Evolutionary conservation across 2,113 vertebrate species (phyloP).

Genomic region (Malurus melanocephalus): DNA sequence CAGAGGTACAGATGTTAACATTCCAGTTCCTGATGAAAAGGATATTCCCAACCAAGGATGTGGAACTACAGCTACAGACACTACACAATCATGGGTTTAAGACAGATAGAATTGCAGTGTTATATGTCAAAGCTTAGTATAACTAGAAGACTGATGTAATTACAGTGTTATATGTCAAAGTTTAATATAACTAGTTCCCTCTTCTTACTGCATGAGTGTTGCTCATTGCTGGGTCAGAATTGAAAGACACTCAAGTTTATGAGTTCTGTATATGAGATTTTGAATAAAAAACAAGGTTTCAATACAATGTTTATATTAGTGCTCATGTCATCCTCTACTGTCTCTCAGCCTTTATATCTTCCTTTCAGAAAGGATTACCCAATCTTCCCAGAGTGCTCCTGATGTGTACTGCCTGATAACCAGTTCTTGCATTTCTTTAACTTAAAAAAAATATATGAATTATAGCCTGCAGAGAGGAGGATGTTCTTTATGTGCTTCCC

Average conservation of each 20-base stretch:
- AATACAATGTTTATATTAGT: background rate
- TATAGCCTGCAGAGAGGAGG: background rate
- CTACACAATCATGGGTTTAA: background rate
- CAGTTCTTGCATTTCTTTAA: background rate
- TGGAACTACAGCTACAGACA: background rate
- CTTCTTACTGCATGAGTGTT: background rate
- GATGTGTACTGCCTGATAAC: background rate
- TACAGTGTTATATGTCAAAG: background rate
- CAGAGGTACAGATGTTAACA: background rate
- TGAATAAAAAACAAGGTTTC: background rate
- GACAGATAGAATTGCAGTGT: background rate
- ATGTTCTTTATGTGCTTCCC: background rate
- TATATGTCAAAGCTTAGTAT: background rate
- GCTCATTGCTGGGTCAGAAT: background rate
- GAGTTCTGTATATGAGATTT: background rate
- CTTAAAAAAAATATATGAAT: background rate
- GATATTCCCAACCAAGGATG: background rate
- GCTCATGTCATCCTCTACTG: background rate
- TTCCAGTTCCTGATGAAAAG: background rate
- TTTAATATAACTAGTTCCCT: background rate
- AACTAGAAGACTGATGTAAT: background rate
- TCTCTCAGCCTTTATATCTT: background rate
- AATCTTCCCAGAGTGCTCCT: background rate
- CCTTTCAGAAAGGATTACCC: background rate
- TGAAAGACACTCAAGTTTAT: rapidly evolving